These are phyloP conservation scores for Pseudococcus jackbeardsleyi DNA, from an alignment of 2,888 invertebrate genomes.

Conservation along the genomic window DNA sequence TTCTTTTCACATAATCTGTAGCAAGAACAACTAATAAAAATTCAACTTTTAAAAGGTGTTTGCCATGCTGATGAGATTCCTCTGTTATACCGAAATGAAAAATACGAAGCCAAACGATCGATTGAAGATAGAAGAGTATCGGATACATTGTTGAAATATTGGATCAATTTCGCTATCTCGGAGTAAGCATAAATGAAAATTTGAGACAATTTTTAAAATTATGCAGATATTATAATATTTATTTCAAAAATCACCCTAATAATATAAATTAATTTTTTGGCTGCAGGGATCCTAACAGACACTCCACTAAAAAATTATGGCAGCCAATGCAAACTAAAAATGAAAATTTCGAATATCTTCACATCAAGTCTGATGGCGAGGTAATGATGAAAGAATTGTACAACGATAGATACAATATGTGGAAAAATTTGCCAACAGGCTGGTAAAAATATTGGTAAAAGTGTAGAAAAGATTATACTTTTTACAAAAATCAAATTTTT, in stretches of 20 bases:
- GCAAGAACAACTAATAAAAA: background rate
- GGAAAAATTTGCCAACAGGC: background rate
- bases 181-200: too few species aligned
- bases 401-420: background rate
- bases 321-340: slow-evolving; percentile 9
- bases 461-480: too few species aligned
- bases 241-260: background rate
- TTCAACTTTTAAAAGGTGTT: background rate
- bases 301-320: background rate
- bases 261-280: background rate
- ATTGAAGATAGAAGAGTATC: slow-evolving; percentile 45
- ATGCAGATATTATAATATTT: background rate
- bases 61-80: background rate
- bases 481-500: too few species aligned
- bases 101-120: background rate
- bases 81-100: background rate
- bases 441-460: background rate
- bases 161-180: slow-evolving; percentile 58
- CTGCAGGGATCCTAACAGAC: slow-evolving; percentile 57
- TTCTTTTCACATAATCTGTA: too few species aligned
- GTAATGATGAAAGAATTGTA: background rate
- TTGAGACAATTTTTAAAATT: too few species aligned
- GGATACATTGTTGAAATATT: slow-evolving; percentile 37
- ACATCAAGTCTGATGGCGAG: background rate
- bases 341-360: slow-evolving; percentile 25